Base-by-base conservation (phyloP, 2,113 vertebrate species). In the Poeciliopsis occidentalis region DNA sequence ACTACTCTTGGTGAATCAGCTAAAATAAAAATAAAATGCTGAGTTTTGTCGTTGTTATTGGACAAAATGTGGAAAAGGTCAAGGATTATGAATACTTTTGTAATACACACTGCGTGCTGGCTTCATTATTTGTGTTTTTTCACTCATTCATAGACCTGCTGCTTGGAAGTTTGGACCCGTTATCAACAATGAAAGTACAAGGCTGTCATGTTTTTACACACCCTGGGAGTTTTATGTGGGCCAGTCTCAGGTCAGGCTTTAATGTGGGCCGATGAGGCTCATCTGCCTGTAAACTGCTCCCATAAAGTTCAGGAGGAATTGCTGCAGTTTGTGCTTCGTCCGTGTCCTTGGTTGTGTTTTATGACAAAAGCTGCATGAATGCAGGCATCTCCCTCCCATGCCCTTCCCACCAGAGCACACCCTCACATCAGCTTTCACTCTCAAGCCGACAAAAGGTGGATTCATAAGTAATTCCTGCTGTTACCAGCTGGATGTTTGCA, bases 101-200 rank as follows among this genome's bases (percentile, higher is more conserved):
- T 54, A 22, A 19, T 54, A 8, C 47, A 54, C 19, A 5, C 17
- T 51, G 19, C 47, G 24, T 51, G 47, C 47, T 19, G 47, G 19
- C 15, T 24, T 54, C 47, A 24, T 19, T 24, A 8, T 54, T 19
- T 87, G 47, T 24, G 15, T 54, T 22, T 86, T 71, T 76, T 80
- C 88, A 88, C 78, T 86, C 83, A 78, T 79, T 74, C 74, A 79
- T 26, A 41, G 73, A 67, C 77, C 61, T 74, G 22, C 70, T 82
- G 86, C 60, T 73, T 69, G 76, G 80, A 89, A 79, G 87, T 85
- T 88, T 81, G 66, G 68, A 79, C 76, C 71, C 71, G 79, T 87
- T 91, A 91, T 90, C 87, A 80, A 73, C 79, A 86, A 78, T 82
- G 78, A 91, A 91, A 90, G 90, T 92, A 81, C 88, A 89, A 85